phyloP scores from a whole-genome alignment of 2,797 vertebrate species.

The Scomberomorus guttatus region DNA sequence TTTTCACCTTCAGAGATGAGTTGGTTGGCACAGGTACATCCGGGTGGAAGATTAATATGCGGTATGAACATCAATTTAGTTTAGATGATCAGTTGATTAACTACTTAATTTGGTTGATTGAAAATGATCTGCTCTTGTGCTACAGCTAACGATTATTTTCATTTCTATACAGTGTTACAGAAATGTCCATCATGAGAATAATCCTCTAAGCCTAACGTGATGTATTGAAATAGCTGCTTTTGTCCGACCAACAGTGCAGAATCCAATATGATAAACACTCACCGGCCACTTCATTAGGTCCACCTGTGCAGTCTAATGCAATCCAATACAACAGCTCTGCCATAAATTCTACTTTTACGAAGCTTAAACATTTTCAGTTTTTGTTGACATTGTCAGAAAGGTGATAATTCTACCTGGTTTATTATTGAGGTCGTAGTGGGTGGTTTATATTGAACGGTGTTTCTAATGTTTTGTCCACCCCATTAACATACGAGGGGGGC shows the following conservation, averaged over 20 bases:
- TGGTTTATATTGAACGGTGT: too few relatives aligned
- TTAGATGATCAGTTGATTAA: conserved; percentile 22
- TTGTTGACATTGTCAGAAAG: too few relatives aligned
- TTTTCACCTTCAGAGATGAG: conserved; percentile 6
- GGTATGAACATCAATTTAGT: conserved; percentile 25
- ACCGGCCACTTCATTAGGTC: too few relatives aligned
- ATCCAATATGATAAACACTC: background rate
- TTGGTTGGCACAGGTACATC: conserved; percentile 6
- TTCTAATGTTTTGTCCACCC: too few relatives aligned
- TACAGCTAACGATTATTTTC: conserved; percentile 5
- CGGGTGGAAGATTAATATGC: background rate
- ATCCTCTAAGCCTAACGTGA: background rate
- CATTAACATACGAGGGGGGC: too few relatives aligned
- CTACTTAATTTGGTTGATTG: background rate
- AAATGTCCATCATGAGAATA: background rate
- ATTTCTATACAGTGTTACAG: background rate
- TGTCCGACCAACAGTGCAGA: background rate
- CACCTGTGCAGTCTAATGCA: too few relatives aligned
- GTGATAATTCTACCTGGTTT: too few relatives aligned
- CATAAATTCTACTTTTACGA: too few relatives aligned
- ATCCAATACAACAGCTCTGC: too few relatives aligned
- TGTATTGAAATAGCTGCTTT: background rate
- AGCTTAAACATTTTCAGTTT: too few relatives aligned
- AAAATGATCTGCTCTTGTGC: background rate
- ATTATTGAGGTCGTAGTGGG: too few relatives aligned